Percentiles rank a stretch among this genome's conserved stretches.
Evolutionary conservation across 2,113 vertebrate species (phyloP).

Genomic region (Apus apus): DNA sequence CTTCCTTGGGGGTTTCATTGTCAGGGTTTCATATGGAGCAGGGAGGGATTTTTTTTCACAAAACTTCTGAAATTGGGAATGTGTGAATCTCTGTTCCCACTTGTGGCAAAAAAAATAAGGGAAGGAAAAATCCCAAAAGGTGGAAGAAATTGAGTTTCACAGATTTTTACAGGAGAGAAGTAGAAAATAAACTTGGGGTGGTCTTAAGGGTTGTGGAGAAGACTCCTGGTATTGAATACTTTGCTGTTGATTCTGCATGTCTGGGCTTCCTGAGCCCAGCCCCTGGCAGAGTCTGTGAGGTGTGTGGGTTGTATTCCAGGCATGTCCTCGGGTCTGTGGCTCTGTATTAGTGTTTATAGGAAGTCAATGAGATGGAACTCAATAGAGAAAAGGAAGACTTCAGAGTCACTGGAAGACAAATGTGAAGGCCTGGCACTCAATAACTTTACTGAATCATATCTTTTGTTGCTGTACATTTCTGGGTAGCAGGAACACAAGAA

Average conservation of each 20-base stretch:
- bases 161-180: not conserved
- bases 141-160: not conserved
- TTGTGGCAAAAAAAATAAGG: not conserved
- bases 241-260: fast-evolving
- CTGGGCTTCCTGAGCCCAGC: not conserved
- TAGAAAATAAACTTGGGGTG: not conserved
- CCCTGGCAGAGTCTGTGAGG: not conserved
- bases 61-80: not conserved
- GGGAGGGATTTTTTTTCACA: not conserved
- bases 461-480: conserved; percentile 26
- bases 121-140: not conserved
- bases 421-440: conserved; percentile 67
- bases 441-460: conserved; percentile 66
- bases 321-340: conserved; percentile 56
- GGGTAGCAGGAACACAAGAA: not conserved
- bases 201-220: not conserved
- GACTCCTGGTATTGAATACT: fast-evolving
- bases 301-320: conserved; percentile 63
- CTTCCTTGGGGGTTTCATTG: conserved; percentile 23
- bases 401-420: conserved; percentile 73
- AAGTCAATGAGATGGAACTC: conserved; percentile 77
- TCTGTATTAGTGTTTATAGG: conserved; percentile 74
- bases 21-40: not conserved
- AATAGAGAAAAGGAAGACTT: conserved; percentile 67
- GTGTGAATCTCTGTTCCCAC: not conserved